These are phyloP conservation scores for Pangasius djambal DNA, from an alignment of 2,797 vertebrate genomes.

Conservation along the genomic window DNA sequence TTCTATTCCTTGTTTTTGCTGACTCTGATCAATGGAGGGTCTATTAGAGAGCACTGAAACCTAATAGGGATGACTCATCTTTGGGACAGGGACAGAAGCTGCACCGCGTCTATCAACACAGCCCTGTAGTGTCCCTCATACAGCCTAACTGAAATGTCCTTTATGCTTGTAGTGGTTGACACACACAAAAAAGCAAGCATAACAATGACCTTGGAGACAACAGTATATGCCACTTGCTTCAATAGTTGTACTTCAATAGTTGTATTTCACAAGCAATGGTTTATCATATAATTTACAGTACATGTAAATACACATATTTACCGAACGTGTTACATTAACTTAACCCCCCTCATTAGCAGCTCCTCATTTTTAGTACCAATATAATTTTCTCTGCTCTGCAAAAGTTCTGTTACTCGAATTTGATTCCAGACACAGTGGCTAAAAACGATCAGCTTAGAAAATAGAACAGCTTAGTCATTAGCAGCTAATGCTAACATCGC, in stretches of 20 bases:
- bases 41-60: constrained; percentile 71
- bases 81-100: constrained; percentile 63
- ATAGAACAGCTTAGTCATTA: constrained; percentile 23
- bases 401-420: neutral
- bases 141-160: constrained; percentile 7
- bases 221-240: neutral
- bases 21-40: constrained; percentile 70
- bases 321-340: neutral
- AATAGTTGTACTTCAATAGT: neutral
- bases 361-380: neutral
- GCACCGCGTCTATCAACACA: constrained; percentile 4
- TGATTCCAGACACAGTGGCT: neutral
- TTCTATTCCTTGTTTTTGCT: constrained; percentile 49
- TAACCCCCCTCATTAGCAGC: neutral
- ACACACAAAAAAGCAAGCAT: neutral
- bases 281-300: no score
- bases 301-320: neutral
- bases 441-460: constrained; percentile 26
- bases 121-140: neutral
- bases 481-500: constrained; percentile 38
- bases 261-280: neutral
- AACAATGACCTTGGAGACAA: neutral
- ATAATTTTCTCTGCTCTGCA: neutral
- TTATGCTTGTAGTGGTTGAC: neutral
- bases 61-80: constrained; percentile 74